Evolutionary conservation across 2,888 invertebrate genomes (phyloP).

Genomic region (Heliconius cydno): DNA sequence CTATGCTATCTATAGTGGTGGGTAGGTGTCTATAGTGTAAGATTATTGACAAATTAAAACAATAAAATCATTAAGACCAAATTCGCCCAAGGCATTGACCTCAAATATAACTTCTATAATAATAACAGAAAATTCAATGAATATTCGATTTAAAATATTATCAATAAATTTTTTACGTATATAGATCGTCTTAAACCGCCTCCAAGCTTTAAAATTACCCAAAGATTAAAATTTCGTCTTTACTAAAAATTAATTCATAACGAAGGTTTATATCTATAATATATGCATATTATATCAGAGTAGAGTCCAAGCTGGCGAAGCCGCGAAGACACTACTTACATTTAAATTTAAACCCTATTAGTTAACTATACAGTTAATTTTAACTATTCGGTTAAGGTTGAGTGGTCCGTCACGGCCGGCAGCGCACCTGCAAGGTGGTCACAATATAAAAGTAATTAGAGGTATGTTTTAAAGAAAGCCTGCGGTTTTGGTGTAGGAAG

Average conservation of each 20-base stretch:
- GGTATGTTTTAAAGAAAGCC: constrained; percentile 61
- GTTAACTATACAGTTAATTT: constrained; percentile 41
- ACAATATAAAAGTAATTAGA: constrained; percentile 81
- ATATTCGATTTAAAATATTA: no score
- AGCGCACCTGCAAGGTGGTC: constrained; percentile 76
- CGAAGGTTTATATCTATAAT: neutral
- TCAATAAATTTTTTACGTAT: no score
- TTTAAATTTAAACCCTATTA: constrained; percentile 51
- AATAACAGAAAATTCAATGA: no score
- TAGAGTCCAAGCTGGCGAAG: neutral
- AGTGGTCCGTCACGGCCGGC: constrained; percentile 72
- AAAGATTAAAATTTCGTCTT: neutral
- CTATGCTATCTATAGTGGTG: no score
- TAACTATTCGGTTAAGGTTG: constrained; percentile 56
- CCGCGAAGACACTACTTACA: constrained; percentile 8
- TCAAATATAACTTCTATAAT: no score
- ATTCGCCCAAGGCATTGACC: no score
- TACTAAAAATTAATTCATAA: neutral
- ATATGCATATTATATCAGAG: neutral
- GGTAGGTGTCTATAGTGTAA: no score
- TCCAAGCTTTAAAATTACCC: no score
- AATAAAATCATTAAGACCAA: no score
- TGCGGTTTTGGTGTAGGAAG: constrained; percentile 74
- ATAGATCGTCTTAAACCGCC: no score
- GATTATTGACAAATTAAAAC: no score